These are phyloP conservation scores for Piprites chloris DNA, from an alignment of 2,113 vertebrate species.

Conservation along the genomic window DNA sequence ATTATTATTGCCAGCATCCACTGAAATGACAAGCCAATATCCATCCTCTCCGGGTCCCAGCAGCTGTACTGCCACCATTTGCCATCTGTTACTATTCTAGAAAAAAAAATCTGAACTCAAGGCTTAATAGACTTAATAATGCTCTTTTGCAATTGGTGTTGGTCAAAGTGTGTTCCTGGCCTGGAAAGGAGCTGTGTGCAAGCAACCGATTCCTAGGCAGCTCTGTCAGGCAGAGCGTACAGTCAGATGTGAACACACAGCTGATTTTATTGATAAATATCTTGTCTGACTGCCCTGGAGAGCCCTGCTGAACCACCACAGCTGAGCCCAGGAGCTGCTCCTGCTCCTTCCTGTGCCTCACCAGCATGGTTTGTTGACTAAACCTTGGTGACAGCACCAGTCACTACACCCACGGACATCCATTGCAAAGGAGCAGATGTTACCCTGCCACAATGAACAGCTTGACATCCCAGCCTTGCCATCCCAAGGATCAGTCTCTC, in stretches of 20 bases:
- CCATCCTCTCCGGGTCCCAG: background rate
- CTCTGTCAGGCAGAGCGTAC: background rate
- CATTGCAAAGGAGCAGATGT: background rate
- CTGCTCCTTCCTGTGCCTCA: background rate
- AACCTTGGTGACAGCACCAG: background rate
- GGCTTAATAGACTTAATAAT: background rate
- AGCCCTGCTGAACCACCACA: background rate
- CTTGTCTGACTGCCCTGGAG: background rate
- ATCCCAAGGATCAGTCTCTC: background rate
- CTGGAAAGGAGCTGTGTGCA: background rate
- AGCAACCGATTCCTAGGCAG: background rate
- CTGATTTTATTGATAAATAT: background rate
- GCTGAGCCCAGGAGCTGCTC: background rate
- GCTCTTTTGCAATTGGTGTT: background rate
- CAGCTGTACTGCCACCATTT: background rate
- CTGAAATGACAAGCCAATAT: constrained; percentile 1
- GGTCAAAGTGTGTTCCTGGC: background rate
- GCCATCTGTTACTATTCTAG: constrained; percentile 24
- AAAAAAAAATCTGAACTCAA: constrained; percentile 4
- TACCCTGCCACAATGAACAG: background rate
- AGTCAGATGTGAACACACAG: background rate
- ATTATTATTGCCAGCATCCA: background rate
- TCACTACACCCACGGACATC: background rate
- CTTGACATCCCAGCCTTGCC: background rate
- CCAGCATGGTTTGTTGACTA: background rate